Percentiles rank a stretch among this genome's conserved stretches.
Evolutionary conservation across 2,113 vertebrate genomes (phyloP).

Genomic region (Gracilinanus agilis): DNA sequence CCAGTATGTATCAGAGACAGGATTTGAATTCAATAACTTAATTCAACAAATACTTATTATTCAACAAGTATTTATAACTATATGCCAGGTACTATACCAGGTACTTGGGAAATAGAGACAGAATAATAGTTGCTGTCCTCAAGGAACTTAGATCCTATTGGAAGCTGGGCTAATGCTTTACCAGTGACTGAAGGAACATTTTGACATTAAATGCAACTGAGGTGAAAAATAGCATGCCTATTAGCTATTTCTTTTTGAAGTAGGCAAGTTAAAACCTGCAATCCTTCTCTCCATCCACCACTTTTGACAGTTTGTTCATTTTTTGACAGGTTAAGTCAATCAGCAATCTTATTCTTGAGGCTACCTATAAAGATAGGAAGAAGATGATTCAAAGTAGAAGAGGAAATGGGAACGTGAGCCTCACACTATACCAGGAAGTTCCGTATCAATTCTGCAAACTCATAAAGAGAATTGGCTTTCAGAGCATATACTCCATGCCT

Average conservation of each 20-base stretch:
- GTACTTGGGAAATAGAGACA: not conserved
- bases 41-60: not conserved
- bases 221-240: not conserved
- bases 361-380: constrained; percentile 84
- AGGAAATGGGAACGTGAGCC: constrained; percentile 19
- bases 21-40: not conserved
- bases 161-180: constrained; percentile 14
- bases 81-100: not conserved
- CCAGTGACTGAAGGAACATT: not conserved
- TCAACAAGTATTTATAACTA: not conserved
- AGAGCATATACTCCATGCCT: constrained; percentile 85
- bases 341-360: constrained; percentile 82
- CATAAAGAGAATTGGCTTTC: constrained; percentile 89
- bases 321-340: constrained; percentile 88
- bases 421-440: constrained; percentile 86
- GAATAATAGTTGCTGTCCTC: not conserved
- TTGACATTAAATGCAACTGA: constrained; percentile 42
- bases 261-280: not conserved
- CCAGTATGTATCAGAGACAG: no score
- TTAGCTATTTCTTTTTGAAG: constrained; percentile 29
- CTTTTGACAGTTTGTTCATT: constrained; percentile 31
- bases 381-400: constrained; percentile 32
- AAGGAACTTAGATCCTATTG: constrained; percentile 42
- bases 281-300: not conserved
- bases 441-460: constrained; percentile 86